These are phyloP conservation scores for Chesias legatella DNA, from an alignment of 2,888 invertebrate genomes.

Conservation along the genomic window DNA sequence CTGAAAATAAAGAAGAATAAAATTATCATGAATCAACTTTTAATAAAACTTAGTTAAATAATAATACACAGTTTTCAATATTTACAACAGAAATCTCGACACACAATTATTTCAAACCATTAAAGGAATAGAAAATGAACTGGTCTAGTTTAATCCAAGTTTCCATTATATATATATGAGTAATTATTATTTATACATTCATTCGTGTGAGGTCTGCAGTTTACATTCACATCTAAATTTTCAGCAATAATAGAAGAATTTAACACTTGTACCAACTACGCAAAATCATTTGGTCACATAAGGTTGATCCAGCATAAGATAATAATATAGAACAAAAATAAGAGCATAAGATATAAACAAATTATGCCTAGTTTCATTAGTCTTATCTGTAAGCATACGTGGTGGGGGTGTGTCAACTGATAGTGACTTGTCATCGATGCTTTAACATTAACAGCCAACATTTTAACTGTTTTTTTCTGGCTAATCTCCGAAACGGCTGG, in stretches of 20 bases:
- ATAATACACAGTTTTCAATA: constrained; percentile 53
- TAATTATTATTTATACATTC: constrained; percentile 6
- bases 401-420: too few relatives aligned
- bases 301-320: too few relatives aligned
- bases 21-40: constrained; percentile 50
- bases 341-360: too few relatives aligned
- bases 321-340: too few relatives aligned
- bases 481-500: too few relatives aligned
- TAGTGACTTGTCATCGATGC: too few relatives aligned
- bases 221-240: constrained; percentile 4
- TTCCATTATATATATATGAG: constrained; percentile 12
- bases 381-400: too few relatives aligned
- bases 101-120: constrained; percentile 40
- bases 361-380: too few relatives aligned
- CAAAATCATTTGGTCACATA: too few relatives aligned
- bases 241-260: constrained; percentile 17
- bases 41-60: constrained; percentile 56
- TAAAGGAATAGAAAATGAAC: constrained; percentile 18
- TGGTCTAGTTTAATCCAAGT: constrained; percentile 7
- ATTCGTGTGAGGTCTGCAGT: constrained; percentile 3
- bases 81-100: constrained; percentile 70
- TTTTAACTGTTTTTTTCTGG: too few relatives aligned
- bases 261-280: constrained; percentile 1
- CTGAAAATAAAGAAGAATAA: constrained; percentile 31
- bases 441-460: too few relatives aligned